These are phyloP conservation scores for Paralvinella palmiformis DNA, from an alignment of 1,140 invertebrate species.

Conservation along the genomic window DNA sequence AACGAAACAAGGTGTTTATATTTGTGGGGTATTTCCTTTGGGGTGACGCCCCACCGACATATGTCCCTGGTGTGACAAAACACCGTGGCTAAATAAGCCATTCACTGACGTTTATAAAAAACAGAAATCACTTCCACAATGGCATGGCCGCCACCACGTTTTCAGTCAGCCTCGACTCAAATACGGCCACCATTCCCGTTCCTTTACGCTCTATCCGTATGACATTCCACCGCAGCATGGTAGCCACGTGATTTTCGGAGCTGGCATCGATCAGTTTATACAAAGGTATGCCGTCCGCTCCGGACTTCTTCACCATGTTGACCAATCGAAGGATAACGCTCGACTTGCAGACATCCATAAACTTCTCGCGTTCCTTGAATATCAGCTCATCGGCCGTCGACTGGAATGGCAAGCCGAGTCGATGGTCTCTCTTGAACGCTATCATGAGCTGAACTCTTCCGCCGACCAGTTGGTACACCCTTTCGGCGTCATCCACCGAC, in stretches of 20 bases:
- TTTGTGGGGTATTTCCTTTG: no score
- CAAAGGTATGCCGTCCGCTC: conserved; percentile 4
- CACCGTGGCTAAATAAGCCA: no score
- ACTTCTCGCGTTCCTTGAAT: conserved; percentile 17
- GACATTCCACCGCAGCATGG: background rate
- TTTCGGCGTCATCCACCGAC: background rate
- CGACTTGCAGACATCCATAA: conserved; percentile 14
- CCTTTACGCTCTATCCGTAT: background rate
- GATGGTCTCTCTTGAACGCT: conserved; percentile 12
- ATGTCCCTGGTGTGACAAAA: no score
- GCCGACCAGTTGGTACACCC: conserved; percentile 4
- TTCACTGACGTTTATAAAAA: no score
- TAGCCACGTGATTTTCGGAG: background rate
- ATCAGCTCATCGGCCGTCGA: conserved; percentile 2
- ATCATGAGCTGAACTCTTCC: conserved; percentile 15
- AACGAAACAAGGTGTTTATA: no score
- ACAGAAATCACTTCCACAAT: no score
- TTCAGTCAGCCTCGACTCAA: conserved; percentile 6
- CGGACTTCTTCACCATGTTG: background rate
- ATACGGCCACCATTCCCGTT: background rate
- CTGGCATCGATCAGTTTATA: conserved; percentile 11
- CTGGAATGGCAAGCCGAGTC: background rate
- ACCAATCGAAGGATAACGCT: conserved; percentile 5
- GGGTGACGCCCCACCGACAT: no score
- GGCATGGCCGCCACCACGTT: conserved; percentile 2